Evolutionary conservation across 2,797 vertebrate genomes (phyloP), one percentile per base, ranked within the genome.

Genomic region (Hipposideros larvatus): DNA sequence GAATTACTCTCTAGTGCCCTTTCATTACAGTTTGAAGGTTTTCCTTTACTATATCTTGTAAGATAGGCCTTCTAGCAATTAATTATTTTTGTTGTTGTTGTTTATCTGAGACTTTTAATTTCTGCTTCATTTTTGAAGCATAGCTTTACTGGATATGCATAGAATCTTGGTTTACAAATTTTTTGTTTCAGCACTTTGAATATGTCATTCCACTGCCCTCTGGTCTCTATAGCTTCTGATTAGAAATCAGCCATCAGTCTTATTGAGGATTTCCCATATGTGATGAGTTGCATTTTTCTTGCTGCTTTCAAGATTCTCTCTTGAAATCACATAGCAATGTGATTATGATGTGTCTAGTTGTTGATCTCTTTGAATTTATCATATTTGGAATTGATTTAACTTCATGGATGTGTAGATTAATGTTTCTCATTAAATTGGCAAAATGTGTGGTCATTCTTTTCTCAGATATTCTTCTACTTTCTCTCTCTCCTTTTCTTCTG

Each of bases 301-400:
- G 34, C 34, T 85, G 51, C 90, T 95, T 91, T 70, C 18, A 83
- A 77, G 78, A 73, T 82, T 95, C 53, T 66, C 11, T 88, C 80
- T 93, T 68, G n/a, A 37, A 37, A 37, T 37, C 37, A 37, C 37
- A 37, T 37, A 37, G 37, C 51, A 79, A 24, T 90, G 75, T 87
- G n/a, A 66, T 57, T 78, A 10, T 68, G 15, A 11, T 75, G 11
- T 80, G 74, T 87, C 74, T 75, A 10, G 28, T 26, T 75, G n/a
- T 91, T 11, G 18, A 19, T 71, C 24, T 87, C 48, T 96, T 68
- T 82, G 70, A 78, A 46, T 91, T 90, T 92, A 79, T 73, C 19
- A 37, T 77, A 0, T 87, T 91, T 77, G 48, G 79, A 87, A 22
- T 80, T 89, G 41, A 4, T 84, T 74, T 87, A 84, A 43, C 22